Conservation (phyloP, 2,113 vertebrate genomes). For the Neodontobutis hainanensis region DNA sequence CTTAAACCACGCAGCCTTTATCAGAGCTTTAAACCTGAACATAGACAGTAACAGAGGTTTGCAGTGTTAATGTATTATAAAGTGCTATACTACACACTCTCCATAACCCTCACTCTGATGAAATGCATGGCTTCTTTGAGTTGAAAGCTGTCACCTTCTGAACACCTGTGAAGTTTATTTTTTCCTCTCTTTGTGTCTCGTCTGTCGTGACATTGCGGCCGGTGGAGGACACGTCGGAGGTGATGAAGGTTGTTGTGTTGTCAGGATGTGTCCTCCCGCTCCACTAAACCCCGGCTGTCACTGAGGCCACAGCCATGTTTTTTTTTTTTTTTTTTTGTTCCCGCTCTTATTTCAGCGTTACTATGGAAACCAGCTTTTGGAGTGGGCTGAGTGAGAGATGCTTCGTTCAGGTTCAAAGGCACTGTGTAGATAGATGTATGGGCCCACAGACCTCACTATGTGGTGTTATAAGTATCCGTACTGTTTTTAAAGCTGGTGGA, state of each 20-base stretch:
- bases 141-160: background rate
- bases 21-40: no score
- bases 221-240: conserved; percentile 5
- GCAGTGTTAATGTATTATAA: no score
- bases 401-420: conserved; percentile 29
- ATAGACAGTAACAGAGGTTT: no score
- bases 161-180: background rate
- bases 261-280: conserved; percentile 17
- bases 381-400: conserved; percentile 18
- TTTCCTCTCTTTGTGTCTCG: background rate
- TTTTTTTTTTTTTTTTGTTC: background rate
- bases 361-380: conserved; percentile 50
- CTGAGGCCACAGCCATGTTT: conserved; percentile 15
- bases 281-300: conserved; percentile 35
- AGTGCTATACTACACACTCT: no score
- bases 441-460: conserved; percentile 45
- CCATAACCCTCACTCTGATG: no score
- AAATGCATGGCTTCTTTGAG: background rate
- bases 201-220: background rate
- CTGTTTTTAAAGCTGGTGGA: no score
- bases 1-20: no score
- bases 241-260: conserved; percentile 22
- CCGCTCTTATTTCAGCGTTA: background rate
- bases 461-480: no score
- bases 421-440: conserved; percentile 27